Evolutionary conservation across 2,888 invertebrate species (phyloP), one percentile per base, ranked within the genome.

Genomic region (Dysmachus trigonus): DNA sequence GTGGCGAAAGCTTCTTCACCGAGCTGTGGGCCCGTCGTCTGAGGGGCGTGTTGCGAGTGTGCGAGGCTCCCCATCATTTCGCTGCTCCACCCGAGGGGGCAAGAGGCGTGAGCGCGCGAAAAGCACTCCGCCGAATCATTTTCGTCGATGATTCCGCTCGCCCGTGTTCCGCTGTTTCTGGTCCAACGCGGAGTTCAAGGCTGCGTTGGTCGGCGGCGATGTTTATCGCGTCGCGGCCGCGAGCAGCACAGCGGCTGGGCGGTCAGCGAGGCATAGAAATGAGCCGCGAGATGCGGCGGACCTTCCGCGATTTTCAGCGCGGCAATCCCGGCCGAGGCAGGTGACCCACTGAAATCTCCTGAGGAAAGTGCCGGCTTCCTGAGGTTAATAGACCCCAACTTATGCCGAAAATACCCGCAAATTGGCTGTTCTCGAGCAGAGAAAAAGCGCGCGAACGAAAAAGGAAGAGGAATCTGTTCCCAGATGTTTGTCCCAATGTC

Each of bases 141-240:
- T 76, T 38, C 22, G 76, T 38, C 38, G 38, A 38, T 76, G 33
- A 76, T 38, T 76, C 72, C 33, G 22, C 10, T 8, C 27, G 22
- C 62, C 22, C 18, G 2, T 22, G 7, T n/a, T 1, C n/a, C 33
- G 27, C 74, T 2, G n/a, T 76, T 35, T 76, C 10, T 76, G 76
- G 76, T 76, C 76, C 76, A 76, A 62, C n/a, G 62, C 7, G n/a
- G 35, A 35, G 76, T 35, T 76, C 76, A 76, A 35, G 76, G 76
- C 76, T 76, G 76, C n/a, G 22, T 22, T n/a, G 38, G n/a, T 22
- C 38, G 30, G 13, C n/a, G 33, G n/a, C n/a, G 33, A 13, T 73
- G 13, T 31, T 73, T 15, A 30, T 73, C 73, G 33, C 33, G 31
- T 73, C 73, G 33, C 33, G 31, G 1, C 31, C 3, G 31, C 31